Evolutionary conservation across 2,113 vertebrate species (phyloP).

Genomic region (Puma concolor): DNA sequence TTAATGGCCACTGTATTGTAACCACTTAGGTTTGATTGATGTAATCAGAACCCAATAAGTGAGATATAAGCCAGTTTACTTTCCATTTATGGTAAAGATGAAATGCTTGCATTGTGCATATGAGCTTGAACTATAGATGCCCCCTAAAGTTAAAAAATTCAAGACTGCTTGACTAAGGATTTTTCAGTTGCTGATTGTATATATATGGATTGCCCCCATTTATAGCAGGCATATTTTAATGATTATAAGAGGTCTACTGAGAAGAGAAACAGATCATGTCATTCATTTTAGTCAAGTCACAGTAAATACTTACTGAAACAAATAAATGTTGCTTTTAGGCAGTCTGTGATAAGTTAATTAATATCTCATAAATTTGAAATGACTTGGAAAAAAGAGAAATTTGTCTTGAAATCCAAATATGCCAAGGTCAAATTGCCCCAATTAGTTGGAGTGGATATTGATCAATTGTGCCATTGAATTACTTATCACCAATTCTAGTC

Average conservation of each 20-base stretch:
- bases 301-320: constrained; percentile 6
- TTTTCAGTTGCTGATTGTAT: neutral
- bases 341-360: neutral
- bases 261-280: constrained; percentile 44
- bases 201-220: neutral
- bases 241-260: constrained; percentile 3
- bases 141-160: constrained; percentile 8
- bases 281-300: neutral
- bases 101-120: neutral
- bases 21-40: constrained; percentile 13
- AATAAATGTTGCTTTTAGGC: constrained; percentile 17
- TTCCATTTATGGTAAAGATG: constrained; percentile 21
- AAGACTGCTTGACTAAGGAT: constrained; percentile 12
- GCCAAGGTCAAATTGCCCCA: neutral
- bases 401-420: constrained; percentile 25
- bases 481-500: neutral
- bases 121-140: constrained; percentile 29
- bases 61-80: constrained; percentile 24
- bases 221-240: neutral
- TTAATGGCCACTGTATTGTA: neutral
- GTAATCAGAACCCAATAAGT: neutral
- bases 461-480: neutral
- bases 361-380: constrained; percentile 46
- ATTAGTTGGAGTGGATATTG: neutral
- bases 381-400: constrained; percentile 27